Conservation (phyloP, 2,888 invertebrate genomes). For the Callyntrura sp. region DNA sequence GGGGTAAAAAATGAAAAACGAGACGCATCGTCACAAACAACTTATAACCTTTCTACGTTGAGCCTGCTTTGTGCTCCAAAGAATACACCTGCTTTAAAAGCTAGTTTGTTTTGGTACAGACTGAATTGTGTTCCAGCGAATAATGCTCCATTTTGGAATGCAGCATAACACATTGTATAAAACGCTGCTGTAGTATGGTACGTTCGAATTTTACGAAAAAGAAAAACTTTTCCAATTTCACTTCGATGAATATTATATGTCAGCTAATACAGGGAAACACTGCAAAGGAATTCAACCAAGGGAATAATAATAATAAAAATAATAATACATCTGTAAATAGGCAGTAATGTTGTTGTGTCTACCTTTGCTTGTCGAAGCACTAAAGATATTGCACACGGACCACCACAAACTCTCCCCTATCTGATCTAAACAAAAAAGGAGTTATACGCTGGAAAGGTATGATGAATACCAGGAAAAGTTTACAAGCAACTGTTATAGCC, state of each 20-base stretch:
- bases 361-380: neutral
- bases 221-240: slow-evolving; percentile 66
- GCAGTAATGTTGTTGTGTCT: neutral
- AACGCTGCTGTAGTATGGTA: neutral
- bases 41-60: neutral
- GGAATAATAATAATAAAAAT: too few species aligned
- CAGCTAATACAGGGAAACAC: neutral
- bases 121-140: too few species aligned
- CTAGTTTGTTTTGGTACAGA: too few species aligned
- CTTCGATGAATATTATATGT: slow-evolving; percentile 68
- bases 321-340: slow-evolving; percentile 10
- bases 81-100: too few species aligned
- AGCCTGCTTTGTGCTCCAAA: too few species aligned
- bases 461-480: neutral
- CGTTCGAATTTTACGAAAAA: neutral
- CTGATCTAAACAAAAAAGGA: neutral
- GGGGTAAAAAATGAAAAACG: slow-evolving; percentile 56
- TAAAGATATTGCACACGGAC: neutral
- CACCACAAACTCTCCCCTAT: neutral
- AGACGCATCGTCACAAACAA: slow-evolving; percentile 25
- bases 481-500: neutral
- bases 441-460: neutral
- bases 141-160: neutral
- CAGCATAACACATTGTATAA: neutral
- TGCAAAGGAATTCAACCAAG: neutral